A percentile compares a stretch with the other conserved stretches of the same genome.
phyloP scores from a whole-genome alignment of 2,888 invertebrate species.

The Andrena flavipes region DNA sequence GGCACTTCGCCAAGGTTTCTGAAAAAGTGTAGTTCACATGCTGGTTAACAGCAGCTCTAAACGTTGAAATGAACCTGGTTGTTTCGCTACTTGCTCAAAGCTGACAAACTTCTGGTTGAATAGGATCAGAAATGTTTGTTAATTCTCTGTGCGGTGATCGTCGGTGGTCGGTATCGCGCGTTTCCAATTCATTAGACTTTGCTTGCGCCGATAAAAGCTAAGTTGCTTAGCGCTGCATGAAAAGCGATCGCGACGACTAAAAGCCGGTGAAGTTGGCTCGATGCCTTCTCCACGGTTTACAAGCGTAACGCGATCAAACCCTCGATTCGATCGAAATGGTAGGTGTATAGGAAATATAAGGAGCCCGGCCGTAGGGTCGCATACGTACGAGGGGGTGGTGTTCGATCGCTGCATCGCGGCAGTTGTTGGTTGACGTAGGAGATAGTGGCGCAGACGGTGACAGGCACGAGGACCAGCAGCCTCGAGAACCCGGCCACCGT shows the following conservation, averaged over 20 bases:
- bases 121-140: not conserved
- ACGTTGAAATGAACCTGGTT: not conserved
- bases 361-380: not conserved
- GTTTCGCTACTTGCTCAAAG: not conserved
- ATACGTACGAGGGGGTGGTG: slow-evolving; percentile 65
- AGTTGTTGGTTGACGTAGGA: slow-evolving; percentile 66
- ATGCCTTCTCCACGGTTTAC: not conserved
- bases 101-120: not conserved
- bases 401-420: slow-evolving; percentile 68
- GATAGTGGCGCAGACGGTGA: slow-evolving; percentile 75
- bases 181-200: not conserved
- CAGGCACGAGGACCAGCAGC: slow-evolving; percentile 75
- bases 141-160: not conserved
- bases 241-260: not conserved
- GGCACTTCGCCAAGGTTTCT: slow-evolving; percentile 75
- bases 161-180: not conserved
- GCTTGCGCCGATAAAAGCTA: not conserved
- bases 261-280: no score
- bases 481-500: slow-evolving; percentile 69
- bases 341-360: no score
- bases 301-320: not conserved
- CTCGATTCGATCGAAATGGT: not conserved
- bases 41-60: not conserved
- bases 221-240: not conserved
- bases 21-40: slow-evolving; percentile 49